A percentile compares a stretch with the other conserved stretches of the same genome.
These are phyloP conservation scores for Cyanistes caeruleus DNA, from an alignment of 2,113 vertebrate species.

Conservation along the genomic window DNA sequence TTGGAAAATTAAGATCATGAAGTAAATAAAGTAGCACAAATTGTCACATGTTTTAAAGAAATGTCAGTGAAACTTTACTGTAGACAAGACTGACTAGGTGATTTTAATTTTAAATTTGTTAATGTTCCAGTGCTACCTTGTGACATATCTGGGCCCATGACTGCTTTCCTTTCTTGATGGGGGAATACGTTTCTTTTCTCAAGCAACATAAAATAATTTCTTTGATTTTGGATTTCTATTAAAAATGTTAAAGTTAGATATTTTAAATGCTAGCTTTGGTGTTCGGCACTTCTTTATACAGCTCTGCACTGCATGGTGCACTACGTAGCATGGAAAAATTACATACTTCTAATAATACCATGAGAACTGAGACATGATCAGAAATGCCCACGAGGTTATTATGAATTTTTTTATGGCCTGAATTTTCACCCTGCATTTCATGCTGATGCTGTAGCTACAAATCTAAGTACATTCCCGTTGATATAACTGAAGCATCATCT, in stretches of 20 bases:
- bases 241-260: not conserved
- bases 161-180: not conserved
- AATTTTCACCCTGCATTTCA: not conserved
- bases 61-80: not conserved
- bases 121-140: not conserved
- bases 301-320: not conserved
- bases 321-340: not conserved
- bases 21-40: not conserved
- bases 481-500: not conserved
- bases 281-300: not conserved
- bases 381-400: not conserved
- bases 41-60: not conserved
- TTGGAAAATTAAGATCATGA: not conserved
- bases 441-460: not conserved
- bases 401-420: not conserved
- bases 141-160: not conserved
- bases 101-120: not conserved
- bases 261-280: not conserved
- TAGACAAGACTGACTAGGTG: not conserved
- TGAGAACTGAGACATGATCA: not conserved
- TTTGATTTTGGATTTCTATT: not conserved
- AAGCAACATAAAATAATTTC: not conserved
- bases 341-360: not conserved
- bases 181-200: not conserved
- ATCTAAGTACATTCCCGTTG: not conserved